Conservation (phyloP, 2,888 invertebrate species). For the Galerucella nymphaeae region DNA sequence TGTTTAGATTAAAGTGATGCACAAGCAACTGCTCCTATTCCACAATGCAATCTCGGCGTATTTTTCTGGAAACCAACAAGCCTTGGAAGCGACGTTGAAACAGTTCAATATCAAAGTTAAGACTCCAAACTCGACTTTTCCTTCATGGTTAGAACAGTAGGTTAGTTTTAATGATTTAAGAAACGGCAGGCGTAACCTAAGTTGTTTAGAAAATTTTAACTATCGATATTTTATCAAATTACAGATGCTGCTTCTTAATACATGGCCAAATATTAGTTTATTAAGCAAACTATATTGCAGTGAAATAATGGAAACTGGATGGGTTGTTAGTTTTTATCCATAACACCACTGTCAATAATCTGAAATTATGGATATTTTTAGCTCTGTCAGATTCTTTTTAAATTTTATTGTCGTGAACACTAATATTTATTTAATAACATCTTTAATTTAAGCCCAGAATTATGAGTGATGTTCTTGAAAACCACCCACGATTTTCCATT, state of each 20-base stretch:
- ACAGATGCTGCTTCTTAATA: neutral
- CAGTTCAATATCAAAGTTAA: constrained; percentile 95
- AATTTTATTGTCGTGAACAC: neutral
- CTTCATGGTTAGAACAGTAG: constrained; percentile 86
- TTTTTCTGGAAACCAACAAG: constrained; percentile 95
- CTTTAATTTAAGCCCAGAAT: too few relatives aligned
- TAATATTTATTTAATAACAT: neutral
- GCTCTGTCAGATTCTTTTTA: neutral
- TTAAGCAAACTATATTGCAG: neutral
- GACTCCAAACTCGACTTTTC: constrained; percentile 79
- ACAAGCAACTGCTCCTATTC: constrained; percentile 94
- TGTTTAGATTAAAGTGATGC: constrained; percentile 95
- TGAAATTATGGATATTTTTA: neutral
- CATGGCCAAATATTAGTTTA: neutral
- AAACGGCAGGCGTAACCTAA: constrained; percentile 16
- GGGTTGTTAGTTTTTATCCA: neutral
- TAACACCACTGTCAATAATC: neutral
- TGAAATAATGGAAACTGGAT: neutral
- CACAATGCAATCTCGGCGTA: constrained; percentile 98
- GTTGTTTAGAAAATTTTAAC: neutral
- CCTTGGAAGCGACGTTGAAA: constrained; percentile 91
- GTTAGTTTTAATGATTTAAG: constrained; percentile 17
- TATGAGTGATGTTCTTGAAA: too few relatives aligned
- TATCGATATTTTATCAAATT: neutral
- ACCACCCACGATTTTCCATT: too few relatives aligned